A percentile compares a stretch with the other conserved stretches of the same genome.
Conservation (phyloP, 2,888 invertebrate species). For the Boloria euphrosyne region DNA sequence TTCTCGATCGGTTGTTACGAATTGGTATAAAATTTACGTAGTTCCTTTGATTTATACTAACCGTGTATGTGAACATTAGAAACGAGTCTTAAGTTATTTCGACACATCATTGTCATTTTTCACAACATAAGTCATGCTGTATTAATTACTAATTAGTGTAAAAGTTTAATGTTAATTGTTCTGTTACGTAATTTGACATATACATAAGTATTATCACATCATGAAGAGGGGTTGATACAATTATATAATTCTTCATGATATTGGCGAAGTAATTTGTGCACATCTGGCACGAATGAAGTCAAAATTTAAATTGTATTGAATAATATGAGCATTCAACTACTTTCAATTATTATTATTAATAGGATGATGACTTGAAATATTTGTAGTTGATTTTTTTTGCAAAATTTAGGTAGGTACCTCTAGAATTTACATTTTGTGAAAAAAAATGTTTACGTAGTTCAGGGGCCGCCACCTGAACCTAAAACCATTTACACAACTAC, state of each 20-base stretch:
- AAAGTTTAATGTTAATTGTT: not conserved
- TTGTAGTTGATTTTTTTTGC: too few species aligned
- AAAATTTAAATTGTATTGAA: too few species aligned
- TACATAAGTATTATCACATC: not conserved
- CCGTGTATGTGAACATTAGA: not conserved
- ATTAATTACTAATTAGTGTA: conserved; percentile 2
- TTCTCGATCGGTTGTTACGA: not conserved
- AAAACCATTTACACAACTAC: not conserved
- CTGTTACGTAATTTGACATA: not conserved
- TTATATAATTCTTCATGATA: too few species aligned
- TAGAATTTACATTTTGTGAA: too few species aligned
- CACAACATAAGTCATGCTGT: not conserved
- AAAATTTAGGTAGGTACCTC: too few species aligned
- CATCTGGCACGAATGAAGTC: too few species aligned
- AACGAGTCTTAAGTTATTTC: conserved; percentile 4
- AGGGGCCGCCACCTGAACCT: not conserved
- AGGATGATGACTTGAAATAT: too few species aligned
- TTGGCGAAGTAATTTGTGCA: too few species aligned
- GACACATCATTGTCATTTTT: not conserved
- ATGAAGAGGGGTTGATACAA: too few species aligned
- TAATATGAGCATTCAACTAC: too few species aligned
- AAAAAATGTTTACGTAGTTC: too few species aligned
- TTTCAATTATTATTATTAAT: too few species aligned
- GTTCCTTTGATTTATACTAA: conserved; percentile 8
- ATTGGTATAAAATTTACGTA: not conserved